phyloP scores from a whole-genome alignment of 2,797 vertebrate species.

The Numenius phaeopus region DNA sequence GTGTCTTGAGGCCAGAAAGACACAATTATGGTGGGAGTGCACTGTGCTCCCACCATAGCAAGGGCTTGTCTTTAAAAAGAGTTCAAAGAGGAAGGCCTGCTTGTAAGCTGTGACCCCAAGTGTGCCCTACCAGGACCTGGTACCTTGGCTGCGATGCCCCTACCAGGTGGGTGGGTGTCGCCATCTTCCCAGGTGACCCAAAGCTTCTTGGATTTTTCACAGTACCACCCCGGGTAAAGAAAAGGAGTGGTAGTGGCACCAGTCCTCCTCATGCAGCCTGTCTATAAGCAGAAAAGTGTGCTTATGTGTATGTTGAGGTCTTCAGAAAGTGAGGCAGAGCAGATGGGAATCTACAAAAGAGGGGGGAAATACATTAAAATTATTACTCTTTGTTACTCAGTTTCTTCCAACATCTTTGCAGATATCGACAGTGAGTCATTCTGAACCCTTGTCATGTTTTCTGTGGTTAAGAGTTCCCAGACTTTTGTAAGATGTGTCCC shows the following conservation, averaged over 20 bases:
- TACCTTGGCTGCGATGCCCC: not conserved
- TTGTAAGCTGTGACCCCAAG: not conserved
- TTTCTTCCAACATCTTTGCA: conserved; percentile 13
- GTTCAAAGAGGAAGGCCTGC: not conserved
- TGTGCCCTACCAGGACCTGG: too few species aligned
- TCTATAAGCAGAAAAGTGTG: not conserved
- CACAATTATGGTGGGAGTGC: not conserved
- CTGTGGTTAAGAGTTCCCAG: conserved; percentile 35
- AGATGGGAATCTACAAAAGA: not conserved
- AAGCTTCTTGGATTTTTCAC: not conserved
- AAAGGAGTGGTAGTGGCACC: not conserved
- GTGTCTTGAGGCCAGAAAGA: not conserved
- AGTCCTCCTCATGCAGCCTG: not conserved
- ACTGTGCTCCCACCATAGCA: not conserved
- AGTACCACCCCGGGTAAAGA: not conserved
- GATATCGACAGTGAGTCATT: not conserved
- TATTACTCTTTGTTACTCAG: not conserved
- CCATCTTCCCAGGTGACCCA: not conserved
- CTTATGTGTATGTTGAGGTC: not conserved
- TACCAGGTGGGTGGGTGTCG: not conserved
- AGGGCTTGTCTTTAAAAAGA: not conserved
- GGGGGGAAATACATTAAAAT: not conserved
- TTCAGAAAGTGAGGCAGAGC: not conserved
- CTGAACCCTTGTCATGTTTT: conserved; percentile 33
- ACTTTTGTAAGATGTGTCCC: not conserved